Evolutionary conservation across 2,888 invertebrate genomes (phyloP).

Genomic region (Heliconius hortense): DNA sequence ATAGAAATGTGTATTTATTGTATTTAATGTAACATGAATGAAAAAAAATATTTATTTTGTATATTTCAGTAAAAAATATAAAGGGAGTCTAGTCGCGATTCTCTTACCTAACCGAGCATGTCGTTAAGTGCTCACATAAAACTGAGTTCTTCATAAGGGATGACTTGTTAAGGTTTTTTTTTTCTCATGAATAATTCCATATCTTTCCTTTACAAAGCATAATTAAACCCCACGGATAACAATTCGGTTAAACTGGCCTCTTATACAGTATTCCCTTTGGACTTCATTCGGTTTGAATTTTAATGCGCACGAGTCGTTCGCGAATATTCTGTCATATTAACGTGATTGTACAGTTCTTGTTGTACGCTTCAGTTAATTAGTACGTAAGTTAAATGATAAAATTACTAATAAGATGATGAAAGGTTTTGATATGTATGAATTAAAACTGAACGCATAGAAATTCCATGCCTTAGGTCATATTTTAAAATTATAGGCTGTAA

Average conservation of each 20-base stretch:
- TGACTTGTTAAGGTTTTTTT: slow-evolving; percentile 51
- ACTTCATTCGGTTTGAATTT: slow-evolving; percentile 49
- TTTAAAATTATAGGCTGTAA: slow-evolving; percentile 30
- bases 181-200: slow-evolving; percentile 59
- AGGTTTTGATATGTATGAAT: slow-evolving; percentile 26
- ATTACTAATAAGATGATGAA: slow-evolving; percentile 32
- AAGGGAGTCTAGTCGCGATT: background rate
- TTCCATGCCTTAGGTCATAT: slow-evolving; percentile 42
- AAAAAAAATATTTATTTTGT: background rate
- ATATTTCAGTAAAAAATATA: background rate
- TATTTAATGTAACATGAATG: background rate
- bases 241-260: slow-evolving; percentile 56
- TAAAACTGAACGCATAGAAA: slow-evolving; percentile 34
- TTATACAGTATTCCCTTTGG: slow-evolving; percentile 63
- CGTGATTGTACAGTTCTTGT: slow-evolving; percentile 40
- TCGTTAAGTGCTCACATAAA: slow-evolving; percentile 40
- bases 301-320: slow-evolving; percentile 50
- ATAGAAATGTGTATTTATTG: background rate
- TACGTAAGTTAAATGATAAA: slow-evolving; percentile 29
- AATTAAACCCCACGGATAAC: slow-evolving; percentile 72
- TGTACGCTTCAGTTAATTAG: slow-evolving; percentile 42
- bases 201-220: slow-evolving; percentile 62
- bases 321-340: slow-evolving; percentile 40
- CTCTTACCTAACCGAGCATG: slow-evolving; percentile 5
- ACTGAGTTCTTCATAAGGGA: slow-evolving; percentile 44